Conservation (phyloP, 2,113 vertebrate species). For the Emydura subglobosa region DNA sequence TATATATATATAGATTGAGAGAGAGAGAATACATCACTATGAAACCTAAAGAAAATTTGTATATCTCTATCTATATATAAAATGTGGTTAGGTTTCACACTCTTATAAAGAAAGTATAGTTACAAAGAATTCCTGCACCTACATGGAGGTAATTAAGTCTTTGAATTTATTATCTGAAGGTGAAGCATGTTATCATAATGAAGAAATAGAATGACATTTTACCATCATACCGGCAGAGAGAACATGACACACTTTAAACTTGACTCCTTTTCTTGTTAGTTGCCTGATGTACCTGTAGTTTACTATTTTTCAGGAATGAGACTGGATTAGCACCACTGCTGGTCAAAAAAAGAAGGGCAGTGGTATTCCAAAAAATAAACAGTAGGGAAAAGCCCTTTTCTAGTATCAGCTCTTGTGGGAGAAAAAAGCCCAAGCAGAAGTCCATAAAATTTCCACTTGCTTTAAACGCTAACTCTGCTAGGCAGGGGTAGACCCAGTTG, state of each 20-base stretch:
- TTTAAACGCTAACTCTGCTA: not conserved
- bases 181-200: not conserved
- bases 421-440: not conserved
- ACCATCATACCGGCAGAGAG: not conserved
- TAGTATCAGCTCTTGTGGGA: rapidly evolving
- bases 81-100: not conserved
- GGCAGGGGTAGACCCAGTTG: not conserved
- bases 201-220: not conserved
- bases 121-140: not conserved
- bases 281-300: not conserved
- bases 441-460: not conserved
- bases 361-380: not conserved
- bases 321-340: not conserved
- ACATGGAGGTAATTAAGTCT: not conserved
- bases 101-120: not conserved
- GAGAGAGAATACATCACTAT: not conserved
- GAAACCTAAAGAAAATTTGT: no score
- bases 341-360: not conserved
- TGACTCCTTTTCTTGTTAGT: not conserved
- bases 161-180: not conserved
- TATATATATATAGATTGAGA: not conserved
- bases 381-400: not conserved
- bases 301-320: not conserved
- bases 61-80: not conserved
- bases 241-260: not conserved